phyloP scores from a whole-genome alignment of 1,140 invertebrate genomes.

The Diorhabda sublineata region DNA sequence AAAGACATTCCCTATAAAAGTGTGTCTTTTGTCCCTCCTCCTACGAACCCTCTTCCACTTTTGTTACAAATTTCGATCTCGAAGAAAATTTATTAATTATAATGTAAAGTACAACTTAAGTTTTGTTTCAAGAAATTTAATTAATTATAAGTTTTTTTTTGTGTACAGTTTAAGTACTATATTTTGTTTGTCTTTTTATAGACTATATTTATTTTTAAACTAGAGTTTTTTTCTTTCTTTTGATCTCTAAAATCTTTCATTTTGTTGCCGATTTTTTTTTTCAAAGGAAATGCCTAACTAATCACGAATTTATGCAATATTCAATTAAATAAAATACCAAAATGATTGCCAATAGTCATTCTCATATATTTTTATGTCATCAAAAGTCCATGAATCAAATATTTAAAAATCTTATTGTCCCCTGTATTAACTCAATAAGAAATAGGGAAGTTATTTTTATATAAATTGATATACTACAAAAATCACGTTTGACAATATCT shows the following conservation, averaged over 20 bases:
- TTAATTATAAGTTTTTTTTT: slow-evolving; percentile 21
- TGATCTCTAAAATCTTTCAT: slow-evolving; percentile 22
- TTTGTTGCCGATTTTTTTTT: slow-evolving; percentile 9
- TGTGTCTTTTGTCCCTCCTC: not conserved
- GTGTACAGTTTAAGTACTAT: slow-evolving; percentile 23
- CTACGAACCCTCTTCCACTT: slow-evolving; percentile 19
- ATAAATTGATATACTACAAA: no score
- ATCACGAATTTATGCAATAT: no score
- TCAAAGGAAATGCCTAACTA: no score
- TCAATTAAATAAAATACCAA: no score
- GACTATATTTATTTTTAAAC: slow-evolving; percentile 22
- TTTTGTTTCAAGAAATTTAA: slow-evolving; percentile 24
- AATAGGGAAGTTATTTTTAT: no score
- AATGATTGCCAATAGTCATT: no score
- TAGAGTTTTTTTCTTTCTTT: slow-evolving; percentile 22
- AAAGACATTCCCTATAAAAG: not conserved
- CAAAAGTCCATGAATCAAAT: no score
- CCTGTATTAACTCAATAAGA: no score
- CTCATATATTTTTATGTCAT: no score
- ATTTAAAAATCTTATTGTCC: no score
- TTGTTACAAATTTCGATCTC: slow-evolving; percentile 23
- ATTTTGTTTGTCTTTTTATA: slow-evolving; percentile 22
- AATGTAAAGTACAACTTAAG: slow-evolving; percentile 24
- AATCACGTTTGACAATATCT: no score
- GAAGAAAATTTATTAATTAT: slow-evolving; percentile 19